A percentile compares a stretch with the other conserved stretches of the same genome.
Conservation (phyloP, 2,888 invertebrate species). For the Tribolium freemani region DNA sequence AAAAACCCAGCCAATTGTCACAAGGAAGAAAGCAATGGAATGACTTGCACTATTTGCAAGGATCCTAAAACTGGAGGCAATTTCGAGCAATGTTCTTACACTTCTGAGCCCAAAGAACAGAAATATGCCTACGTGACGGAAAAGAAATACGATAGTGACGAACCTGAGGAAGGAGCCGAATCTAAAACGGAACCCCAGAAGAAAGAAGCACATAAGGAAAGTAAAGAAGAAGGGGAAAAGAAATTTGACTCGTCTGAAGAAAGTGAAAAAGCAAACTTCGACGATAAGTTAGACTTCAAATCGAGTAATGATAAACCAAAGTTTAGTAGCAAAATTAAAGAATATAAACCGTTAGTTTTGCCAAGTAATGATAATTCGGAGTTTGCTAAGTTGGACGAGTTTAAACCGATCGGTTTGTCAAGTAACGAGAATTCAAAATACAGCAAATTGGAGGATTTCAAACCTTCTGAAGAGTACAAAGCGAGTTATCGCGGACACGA, state of each 20-base stretch:
- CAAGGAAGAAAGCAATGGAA: slow-evolving; percentile 75
- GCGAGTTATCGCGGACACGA: slow-evolving; percentile 33
- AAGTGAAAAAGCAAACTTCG: neutral
- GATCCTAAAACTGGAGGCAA: slow-evolving; percentile 82
- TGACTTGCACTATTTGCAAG: slow-evolving; percentile 81
- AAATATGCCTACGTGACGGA: slow-evolving; percentile 78
- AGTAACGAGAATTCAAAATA: neutral
- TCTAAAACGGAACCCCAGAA: slow-evolving; percentile 54
- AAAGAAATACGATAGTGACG: slow-evolving; percentile 74
- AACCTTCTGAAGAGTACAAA: slow-evolving; percentile 48
- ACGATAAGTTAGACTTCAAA: neutral
- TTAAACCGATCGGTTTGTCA: neutral
- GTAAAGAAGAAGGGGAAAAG: slow-evolving; percentile 26
- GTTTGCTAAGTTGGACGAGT: neutral
- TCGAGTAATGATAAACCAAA: neutral
- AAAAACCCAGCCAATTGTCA: slow-evolving; percentile 77
- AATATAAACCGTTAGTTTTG: neutral
- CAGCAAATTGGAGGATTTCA: slow-evolving; percentile 36
- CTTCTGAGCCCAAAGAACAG: slow-evolving; percentile 80
- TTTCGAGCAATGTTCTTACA: slow-evolving; percentile 86
- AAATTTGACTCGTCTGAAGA: slow-evolving; percentile 7
- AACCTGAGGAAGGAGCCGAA: slow-evolving; percentile 67
- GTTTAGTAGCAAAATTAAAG: neutral
- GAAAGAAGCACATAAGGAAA: slow-evolving; percentile 32
- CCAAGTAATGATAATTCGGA: slow-evolving; percentile 8